Evolutionary conservation across 2,797 vertebrate genomes (phyloP), one percentile per base, ranked within the genome.

Genomic region (Leptoclinus maculatus): DNA sequence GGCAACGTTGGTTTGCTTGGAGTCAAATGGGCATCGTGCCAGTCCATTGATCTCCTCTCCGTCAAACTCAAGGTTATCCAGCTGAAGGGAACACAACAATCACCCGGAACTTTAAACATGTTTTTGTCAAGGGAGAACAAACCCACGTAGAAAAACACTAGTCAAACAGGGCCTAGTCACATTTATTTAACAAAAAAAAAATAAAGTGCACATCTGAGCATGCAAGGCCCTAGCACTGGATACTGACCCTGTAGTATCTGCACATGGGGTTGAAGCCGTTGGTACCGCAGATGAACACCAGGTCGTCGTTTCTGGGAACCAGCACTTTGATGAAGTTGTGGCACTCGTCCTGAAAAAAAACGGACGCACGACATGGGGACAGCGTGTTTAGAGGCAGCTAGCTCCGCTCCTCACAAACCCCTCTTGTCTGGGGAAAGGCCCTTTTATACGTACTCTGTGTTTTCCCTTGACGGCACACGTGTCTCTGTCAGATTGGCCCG

Each of bases 261-360:
- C 98, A 99, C 97, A 98, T 98, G 23, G 98, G 98, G 92, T 99
- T 99, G 92, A 99, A 99, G 12, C 98, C 97, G 38, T 99, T 99
- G 80, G 98, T 99, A 34, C 98, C 98, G 59, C 98, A 99, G 87
- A 99, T 98, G 91, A 99, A 99, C 66, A 98, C 97, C 92, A 99
- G 96, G 91, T 99, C 98, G 17, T 99, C 97, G 0, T 97, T 99
- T 94, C 98, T 97, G 78, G 98, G 98, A 84, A 99, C 97, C 92
- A 99, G 96, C 60, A 99, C 98, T 95, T 99, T 99, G 93, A 99
- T 99, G 87, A 99, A 99, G 92, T 99, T 99, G 95, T 99, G 98
- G 94, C 98, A 99, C 94, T 99, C 98, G 16, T 99, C 98, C 98
- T 99, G 89, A 86, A 91, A 59, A 80, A 34, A 59, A 80, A 34